These are phyloP conservation scores for Meleagris gallopavo DNA, from an alignment of 2,113 vertebrate genomes.

Conservation along the genomic window DNA sequence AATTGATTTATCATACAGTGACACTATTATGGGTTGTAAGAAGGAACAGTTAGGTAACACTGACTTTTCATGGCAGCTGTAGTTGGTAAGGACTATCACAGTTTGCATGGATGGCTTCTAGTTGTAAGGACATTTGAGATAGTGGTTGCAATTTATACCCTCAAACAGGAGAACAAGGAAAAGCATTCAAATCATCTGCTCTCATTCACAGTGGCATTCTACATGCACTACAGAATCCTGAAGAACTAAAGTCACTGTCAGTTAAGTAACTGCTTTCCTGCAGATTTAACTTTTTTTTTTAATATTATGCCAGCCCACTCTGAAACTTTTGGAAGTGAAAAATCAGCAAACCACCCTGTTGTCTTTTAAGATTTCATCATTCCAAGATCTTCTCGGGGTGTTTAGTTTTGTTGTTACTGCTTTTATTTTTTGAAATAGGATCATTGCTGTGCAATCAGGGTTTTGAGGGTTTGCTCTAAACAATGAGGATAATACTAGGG, in stretches of 20 bases:
- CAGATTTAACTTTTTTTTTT: neutral
- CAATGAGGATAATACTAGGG: neutral
- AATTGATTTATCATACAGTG: neutral
- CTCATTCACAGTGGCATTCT: neutral
- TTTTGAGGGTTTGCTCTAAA: neutral
- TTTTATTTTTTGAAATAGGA: neutral
- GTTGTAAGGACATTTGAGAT: neutral
- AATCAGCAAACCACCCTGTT: constrained; percentile 28
- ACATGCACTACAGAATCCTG: neutral
- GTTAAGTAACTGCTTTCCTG: neutral
- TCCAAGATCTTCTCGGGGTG: constrained; percentile 25
- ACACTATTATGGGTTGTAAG: neutral
- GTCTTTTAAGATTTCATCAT: constrained; percentile 44
- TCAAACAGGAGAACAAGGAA: neutral
- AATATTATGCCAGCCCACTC: constrained; percentile 18
- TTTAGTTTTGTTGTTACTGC: too few species aligned
- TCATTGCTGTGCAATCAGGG: constrained; percentile 24
- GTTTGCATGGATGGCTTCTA: neutral
- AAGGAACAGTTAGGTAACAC: neutral
- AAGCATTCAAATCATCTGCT: neutral
- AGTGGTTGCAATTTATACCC: neutral
- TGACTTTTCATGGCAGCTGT: neutral
- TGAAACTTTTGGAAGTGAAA: constrained; percentile 58
- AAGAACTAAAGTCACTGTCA: neutral
- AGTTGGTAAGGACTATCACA: neutral